Evolutionary conservation across 2,888 invertebrate species (phyloP).

Genomic region (Clanis bilineata): DNA sequence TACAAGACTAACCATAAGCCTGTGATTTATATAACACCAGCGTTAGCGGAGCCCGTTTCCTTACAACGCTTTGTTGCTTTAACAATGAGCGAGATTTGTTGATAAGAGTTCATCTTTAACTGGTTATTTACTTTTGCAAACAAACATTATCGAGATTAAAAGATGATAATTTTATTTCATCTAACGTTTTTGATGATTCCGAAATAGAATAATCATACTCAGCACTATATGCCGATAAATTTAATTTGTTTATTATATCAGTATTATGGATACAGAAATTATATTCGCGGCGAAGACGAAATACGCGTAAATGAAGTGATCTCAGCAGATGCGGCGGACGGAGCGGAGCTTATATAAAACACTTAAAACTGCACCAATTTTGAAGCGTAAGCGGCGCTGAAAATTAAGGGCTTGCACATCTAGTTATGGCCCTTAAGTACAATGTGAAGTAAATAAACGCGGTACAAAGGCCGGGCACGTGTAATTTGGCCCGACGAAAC

Average conservation of each 20-base stretch:
- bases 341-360: constrained; percentile 52
- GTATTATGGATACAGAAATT: constrained; percentile 21
- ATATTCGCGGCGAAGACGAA: constrained; percentile 7
- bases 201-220: constrained; percentile 20
- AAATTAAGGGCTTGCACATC: constrained; percentile 69
- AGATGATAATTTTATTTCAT: constrained; percentile 35
- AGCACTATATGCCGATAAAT: neutral
- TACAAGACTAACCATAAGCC: constrained; percentile 58
- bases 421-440: constrained; percentile 80
- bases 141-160: constrained; percentile 33
- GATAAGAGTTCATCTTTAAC: constrained; percentile 41
- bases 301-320: constrained; percentile 46
- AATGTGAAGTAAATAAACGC: constrained; percentile 78
- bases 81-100: constrained; percentile 33
- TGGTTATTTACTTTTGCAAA: constrained; percentile 41
- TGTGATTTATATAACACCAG: constrained; percentile 51
- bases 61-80: constrained; percentile 33
- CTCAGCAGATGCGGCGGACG: constrained; percentile 42
- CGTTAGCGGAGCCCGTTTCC: constrained; percentile 42
- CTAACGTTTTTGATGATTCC: constrained; percentile 27
- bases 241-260: constrained; percentile 12
- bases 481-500: constrained; percentile 77
- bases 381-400: constrained; percentile 56
- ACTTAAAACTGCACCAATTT: constrained; percentile 58
- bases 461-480: constrained; percentile 65